These are phyloP conservation scores for Manis crassicaudata DNA, from an alignment of 2,797 vertebrate genomes.

Conservation along the genomic window DNA sequence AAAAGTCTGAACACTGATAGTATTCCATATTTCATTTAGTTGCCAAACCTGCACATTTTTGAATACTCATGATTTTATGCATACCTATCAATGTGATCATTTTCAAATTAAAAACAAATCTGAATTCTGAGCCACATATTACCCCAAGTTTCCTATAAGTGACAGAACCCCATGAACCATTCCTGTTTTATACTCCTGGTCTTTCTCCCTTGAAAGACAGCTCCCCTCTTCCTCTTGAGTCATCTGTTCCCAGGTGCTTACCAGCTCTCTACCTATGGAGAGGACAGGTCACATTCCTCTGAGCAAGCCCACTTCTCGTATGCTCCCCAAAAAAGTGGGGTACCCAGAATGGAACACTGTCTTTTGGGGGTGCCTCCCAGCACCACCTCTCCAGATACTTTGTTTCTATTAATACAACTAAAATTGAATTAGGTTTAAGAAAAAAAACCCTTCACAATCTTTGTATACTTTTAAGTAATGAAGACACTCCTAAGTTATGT, in stretches of 20 bases:
- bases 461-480: background rate
- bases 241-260: background rate
- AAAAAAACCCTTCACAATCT: background rate
- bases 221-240: background rate
- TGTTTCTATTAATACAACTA: background rate
- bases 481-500: background rate
- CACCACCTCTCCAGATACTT: background rate
- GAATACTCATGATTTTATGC: background rate
- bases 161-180: rapidly evolving
- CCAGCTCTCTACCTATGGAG: background rate
- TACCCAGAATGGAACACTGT: background rate
- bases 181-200: background rate
- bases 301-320: background rate
- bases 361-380: background rate
- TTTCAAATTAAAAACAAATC: background rate
- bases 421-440: background rate
- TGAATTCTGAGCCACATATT: background rate
- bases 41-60: background rate
- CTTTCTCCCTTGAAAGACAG: background rate
- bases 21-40: background rate
- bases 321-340: background rate
- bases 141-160: background rate
- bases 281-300: background rate
- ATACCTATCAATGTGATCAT: background rate
- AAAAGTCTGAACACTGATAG: background rate